A percentile compares a stretch with the other conserved stretches of the same genome.
Evolutionary conservation across 2,113 vertebrate species (phyloP).

Genomic region (Pseudolaguvia tuberculata): DNA sequence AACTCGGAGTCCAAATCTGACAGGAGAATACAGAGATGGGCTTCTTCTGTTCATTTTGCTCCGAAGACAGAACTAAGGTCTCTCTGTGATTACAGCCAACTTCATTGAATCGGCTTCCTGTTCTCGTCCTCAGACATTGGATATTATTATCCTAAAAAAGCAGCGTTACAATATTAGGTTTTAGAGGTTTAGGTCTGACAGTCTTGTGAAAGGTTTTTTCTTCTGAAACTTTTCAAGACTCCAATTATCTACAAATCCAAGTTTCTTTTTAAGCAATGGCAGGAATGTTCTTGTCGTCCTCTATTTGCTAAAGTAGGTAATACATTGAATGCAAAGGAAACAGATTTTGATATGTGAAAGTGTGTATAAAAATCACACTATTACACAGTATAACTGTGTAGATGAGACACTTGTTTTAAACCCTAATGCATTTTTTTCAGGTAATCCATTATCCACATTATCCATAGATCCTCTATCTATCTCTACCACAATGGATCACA

Average conservation of each 20-base stretch:
- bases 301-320: background rate
- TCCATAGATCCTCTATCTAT: background rate
- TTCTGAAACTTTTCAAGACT: constrained; percentile 1
- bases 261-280: background rate
- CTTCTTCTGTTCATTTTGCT: constrained; percentile 28
- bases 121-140: background rate
- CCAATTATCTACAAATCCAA: background rate
- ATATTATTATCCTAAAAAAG: background rate
- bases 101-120: constrained; percentile 6
- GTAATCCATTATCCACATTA: no score
- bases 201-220: background rate
- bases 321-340: background rate
- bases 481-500: background rate
- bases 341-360: background rate
- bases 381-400: no score
- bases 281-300: background rate
- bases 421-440: background rate
- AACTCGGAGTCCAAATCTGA: constrained; percentile 31
- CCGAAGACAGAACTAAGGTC: constrained; percentile 7
- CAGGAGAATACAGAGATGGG: constrained; percentile 24
- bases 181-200: background rate
- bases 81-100: constrained; percentile 7
- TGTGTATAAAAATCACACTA: background rate
- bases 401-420: background rate
- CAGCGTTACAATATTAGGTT: constrained; percentile 9